These are phyloP conservation scores for Scleropages formosus DNA, from an alignment of 2,797 vertebrate genomes.

Conservation along the genomic window DNA sequence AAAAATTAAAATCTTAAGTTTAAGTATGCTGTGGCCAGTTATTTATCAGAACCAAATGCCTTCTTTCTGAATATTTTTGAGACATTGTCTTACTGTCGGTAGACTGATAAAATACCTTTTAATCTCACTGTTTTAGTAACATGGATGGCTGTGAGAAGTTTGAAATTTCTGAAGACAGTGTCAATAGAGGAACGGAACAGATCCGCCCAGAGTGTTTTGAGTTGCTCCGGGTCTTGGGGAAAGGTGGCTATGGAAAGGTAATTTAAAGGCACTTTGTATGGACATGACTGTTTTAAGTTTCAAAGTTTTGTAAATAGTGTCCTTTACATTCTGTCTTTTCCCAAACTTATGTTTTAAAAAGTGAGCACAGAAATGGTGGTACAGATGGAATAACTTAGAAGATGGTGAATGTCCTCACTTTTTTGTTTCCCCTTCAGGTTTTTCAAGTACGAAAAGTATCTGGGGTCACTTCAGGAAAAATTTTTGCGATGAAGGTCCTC, in stretches of 20 bases:
- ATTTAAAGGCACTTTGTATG: constrained; percentile 33
- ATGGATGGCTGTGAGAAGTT: constrained; percentile 96
- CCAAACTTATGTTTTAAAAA: background rate
- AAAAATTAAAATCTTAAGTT: background rate
- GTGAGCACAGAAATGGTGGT: background rate
- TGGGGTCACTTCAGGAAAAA: constrained; percentile 85
- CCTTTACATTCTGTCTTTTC: too few relatives aligned
- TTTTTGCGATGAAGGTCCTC: constrained; percentile 97
- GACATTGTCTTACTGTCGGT: background rate
- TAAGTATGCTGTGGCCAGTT: background rate
- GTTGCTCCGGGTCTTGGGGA: constrained; percentile 89
- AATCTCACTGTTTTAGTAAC: constrained; percentile 68
- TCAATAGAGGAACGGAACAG: constrained; percentile 93
- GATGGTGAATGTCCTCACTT: background rate
- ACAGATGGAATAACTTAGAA: background rate
- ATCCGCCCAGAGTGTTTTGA: constrained; percentile 95
- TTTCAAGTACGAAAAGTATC: constrained; percentile 94
- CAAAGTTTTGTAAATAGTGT: constrained; percentile 5
- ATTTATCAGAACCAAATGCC: background rate
- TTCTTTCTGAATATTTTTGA: background rate
- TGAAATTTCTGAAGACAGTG: constrained; percentile 94
- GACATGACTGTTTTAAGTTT: background rate
- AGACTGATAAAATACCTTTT: background rate
- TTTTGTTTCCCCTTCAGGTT: constrained; percentile 64
- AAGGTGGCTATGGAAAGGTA: constrained; percentile 97